Conservation (phyloP, 2,113 vertebrate species). For the Lampris megalopsis region DNA sequence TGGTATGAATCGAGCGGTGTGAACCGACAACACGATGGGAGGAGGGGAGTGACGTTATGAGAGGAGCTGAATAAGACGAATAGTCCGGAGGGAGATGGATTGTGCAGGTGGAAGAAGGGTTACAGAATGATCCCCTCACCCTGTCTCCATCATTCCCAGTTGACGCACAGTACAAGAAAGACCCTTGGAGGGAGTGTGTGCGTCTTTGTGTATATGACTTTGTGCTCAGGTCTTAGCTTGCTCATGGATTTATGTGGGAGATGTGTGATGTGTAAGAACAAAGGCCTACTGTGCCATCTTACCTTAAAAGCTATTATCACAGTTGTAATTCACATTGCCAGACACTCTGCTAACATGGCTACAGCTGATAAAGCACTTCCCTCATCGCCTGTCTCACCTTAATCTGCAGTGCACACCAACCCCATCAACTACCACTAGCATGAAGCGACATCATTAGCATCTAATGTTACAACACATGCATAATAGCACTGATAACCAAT, state of each 20-base stretch:
- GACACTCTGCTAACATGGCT: slow-evolving; percentile 1
- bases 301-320: slow-evolving; percentile 35
- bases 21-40: neutral
- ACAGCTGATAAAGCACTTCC: slow-evolving; percentile 15
- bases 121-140: slow-evolving; percentile 19
- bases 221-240: slow-evolving; percentile 16
- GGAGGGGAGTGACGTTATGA: neutral
- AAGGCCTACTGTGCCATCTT: slow-evolving; percentile 36
- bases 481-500: slow-evolving; percentile 38
- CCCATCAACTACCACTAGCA: slow-evolving; percentile 27
- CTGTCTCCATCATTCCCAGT: slow-evolving; percentile 28
- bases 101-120: slow-evolving; percentile 30
- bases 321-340: slow-evolving; percentile 17
- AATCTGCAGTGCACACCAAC: slow-evolving; percentile 1
- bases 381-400: neutral
- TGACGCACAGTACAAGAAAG: slow-evolving; percentile 4
- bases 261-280: slow-evolving; percentile 48
- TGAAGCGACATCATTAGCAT: slow-evolving; percentile 30
- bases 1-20: neutral
- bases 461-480: slow-evolving; percentile 19
- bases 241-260: slow-evolving; percentile 1
- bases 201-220: slow-evolving; percentile 13
- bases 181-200: neutral
- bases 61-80: slow-evolving; percentile 27
- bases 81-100: slow-evolving; percentile 28